Percentiles rank a stretch among this genome's conserved stretches.
Conservation (phyloP, 2,888 invertebrate genomes). For the Amblyjoppa fuscipennis region DNA sequence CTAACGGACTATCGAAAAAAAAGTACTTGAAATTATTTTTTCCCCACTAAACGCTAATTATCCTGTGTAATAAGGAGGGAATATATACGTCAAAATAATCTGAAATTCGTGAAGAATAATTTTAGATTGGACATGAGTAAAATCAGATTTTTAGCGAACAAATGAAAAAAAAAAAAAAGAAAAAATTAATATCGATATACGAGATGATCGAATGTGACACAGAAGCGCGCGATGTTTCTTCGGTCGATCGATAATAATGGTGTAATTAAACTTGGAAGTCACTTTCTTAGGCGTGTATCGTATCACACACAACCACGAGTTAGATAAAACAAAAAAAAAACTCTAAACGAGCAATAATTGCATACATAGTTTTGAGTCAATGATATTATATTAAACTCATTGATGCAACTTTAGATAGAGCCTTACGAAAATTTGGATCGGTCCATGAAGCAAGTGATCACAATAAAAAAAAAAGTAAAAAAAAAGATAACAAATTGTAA, state of each 20-base stretch:
- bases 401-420: constrained; percentile 73
- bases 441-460: constrained; percentile 79
- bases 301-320: constrained; percentile 58
- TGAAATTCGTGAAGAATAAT: constrained; percentile 34
- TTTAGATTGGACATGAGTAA: constrained; percentile 18
- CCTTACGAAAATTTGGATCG: constrained; percentile 78
- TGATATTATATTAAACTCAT: constrained; percentile 70
- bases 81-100: constrained; percentile 31
- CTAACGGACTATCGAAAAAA: constrained; percentile 38
- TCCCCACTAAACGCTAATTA: not conserved
- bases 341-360: constrained; percentile 74
- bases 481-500: constrained; percentile 65
- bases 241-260: constrained; percentile 44
- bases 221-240: constrained; percentile 20
- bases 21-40: constrained; percentile 27
- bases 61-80: not conserved
- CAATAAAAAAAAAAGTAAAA: constrained; percentile 75
- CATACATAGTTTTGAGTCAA: constrained; percentile 79
- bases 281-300: constrained; percentile 65
- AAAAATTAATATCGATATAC: not conserved
- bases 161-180: constrained; percentile 12
- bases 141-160: constrained; percentile 38
- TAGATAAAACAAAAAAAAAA: constrained; percentile 49
- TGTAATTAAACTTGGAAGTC: constrained; percentile 55
- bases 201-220: constrained; percentile 4